Evolutionary conservation across 1,140 invertebrate species (phyloP).

Genomic region (Polypedilum vanderplanki): DNA sequence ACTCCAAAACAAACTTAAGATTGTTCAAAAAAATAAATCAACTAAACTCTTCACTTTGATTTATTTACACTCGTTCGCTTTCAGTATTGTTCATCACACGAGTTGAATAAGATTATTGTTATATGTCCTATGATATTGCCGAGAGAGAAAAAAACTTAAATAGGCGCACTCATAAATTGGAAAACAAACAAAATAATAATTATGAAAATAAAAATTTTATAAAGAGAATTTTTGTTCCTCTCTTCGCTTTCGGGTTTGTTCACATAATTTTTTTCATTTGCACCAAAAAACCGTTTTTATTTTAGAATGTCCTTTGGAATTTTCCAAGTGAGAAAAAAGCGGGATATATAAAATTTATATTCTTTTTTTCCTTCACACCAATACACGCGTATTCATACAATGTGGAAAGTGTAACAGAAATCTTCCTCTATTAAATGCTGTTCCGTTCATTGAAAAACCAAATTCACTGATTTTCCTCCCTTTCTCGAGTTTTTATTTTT

Average conservation of each 20-base stretch:
- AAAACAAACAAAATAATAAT: slow-evolving; percentile 11
- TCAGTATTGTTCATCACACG: not conserved
- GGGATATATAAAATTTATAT: slow-evolving; percentile 6
- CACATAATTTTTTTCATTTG: not conserved
- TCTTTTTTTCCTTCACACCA: slow-evolving; percentile 1
- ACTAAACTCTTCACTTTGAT: not conserved
- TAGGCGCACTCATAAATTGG: slow-evolving; percentile 16
- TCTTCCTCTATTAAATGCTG: not conserved
- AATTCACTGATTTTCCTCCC: not conserved
- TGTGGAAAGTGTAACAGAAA: not conserved
- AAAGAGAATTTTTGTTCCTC: not conserved
- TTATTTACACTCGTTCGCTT: too few relatives aligned
- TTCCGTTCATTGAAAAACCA: slow-evolving; percentile 12
- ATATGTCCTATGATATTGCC: not conserved
- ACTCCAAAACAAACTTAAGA: not conserved
- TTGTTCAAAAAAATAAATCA: not conserved
- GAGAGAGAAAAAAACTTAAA: not conserved
- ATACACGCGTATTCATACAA: not conserved
- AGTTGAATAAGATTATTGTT: slow-evolving; percentile 13
- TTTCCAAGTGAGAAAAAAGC: slow-evolving; percentile 10
- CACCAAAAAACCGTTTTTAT: not conserved
- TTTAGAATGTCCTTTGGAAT: slow-evolving; percentile 24
- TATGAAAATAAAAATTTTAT: slow-evolving; percentile 9
- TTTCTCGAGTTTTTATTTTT: not conserved
- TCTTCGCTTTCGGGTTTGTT: not conserved